Evolutionary conservation across 2,797 vertebrate genomes (phyloP), one percentile per base, ranked within the genome.

Genomic region (Taeniopygia guttata): DNA sequence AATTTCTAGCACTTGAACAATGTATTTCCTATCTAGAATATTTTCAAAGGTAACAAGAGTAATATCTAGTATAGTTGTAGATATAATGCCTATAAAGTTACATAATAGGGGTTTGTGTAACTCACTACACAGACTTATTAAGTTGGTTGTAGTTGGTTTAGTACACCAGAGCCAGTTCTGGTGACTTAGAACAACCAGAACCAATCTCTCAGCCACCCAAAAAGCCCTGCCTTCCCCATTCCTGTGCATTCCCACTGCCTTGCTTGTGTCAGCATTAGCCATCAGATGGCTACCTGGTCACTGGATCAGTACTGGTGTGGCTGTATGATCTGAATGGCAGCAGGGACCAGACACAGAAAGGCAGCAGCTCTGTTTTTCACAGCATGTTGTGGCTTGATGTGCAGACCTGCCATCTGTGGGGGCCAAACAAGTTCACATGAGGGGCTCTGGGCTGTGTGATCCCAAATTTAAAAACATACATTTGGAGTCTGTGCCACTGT

Each of bases 371-470:
- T 54, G 27, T 21, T 93, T 62, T 40, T 73, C 49, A 20, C n/a
- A 38, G 58, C 18, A 1, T 45, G 9, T 56, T 59, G 48, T 69
- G 52, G 32, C 40, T 70, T 54, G 27, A 13, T 21, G 18, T 64
- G 55, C 56, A 77, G 67, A 64, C 13, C 40, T 63, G 59, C 36
- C n/a, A 9, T 30, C 55, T 56, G 3, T 7, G 13, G 18, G 29
- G 14, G 22, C 34, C 7, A 5, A 15, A 42, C 20, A 25, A 45
- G 48, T 70, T 74, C 52, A 23, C 0, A 2, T 1, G 2, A 52
- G 59, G 30, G 26, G n/a, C 46, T 87, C 34, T 64, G 64, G 43
- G 68, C 49, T 78, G 16, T n/a, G 27, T 25, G 17, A 78, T 48
- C 23, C 7, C 38, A 32, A 3, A 18, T 56, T 27, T 40, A 27